These are phyloP conservation scores for Colletes latitarsis DNA, from an alignment of 1,140 invertebrate genomes.

Conservation along the genomic window DNA sequence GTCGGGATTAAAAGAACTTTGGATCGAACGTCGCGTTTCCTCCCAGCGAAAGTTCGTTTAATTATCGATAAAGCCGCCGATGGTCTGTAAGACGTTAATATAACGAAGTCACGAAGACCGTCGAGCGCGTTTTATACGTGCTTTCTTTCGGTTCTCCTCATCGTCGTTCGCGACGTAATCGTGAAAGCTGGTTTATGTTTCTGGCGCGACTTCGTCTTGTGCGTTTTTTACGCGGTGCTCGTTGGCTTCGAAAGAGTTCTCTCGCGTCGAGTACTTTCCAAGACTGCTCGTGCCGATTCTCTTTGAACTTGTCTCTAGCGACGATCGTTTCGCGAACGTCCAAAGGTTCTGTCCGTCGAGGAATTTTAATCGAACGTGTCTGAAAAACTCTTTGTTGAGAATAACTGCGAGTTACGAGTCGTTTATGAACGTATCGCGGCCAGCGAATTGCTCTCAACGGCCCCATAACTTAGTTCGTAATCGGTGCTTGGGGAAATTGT, in stretches of 20 bases:
- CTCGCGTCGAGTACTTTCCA: neutral
- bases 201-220: slow-evolving; percentile 4
- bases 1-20: slow-evolving; percentile 2
- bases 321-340: neutral
- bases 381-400: no score
- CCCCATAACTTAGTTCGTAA: no score
- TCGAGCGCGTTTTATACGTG: slow-evolving; percentile 18
- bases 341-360: no score
- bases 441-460: no score
- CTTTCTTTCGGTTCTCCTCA: neutral
- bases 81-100: slow-evolving; percentile 49
- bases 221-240: slow-evolving; percentile 22
- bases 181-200: slow-evolving; percentile 5
- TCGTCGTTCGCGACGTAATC: neutral
- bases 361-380: no score
- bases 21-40: neutral
- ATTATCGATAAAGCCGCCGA: slow-evolving; percentile 56
- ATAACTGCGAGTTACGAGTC: no score
- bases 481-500: neutral
- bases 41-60: slow-evolving; percentile 46
- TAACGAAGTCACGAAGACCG: slow-evolving; percentile 37
- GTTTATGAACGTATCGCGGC: no score
- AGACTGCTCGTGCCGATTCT: neutral
- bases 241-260: neutral
- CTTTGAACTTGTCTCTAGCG: neutral